Evolutionary conservation across 37 sponge, comb jelly and placozoan species (phyloP).

Genomic region (Beroe ovata): DNA sequence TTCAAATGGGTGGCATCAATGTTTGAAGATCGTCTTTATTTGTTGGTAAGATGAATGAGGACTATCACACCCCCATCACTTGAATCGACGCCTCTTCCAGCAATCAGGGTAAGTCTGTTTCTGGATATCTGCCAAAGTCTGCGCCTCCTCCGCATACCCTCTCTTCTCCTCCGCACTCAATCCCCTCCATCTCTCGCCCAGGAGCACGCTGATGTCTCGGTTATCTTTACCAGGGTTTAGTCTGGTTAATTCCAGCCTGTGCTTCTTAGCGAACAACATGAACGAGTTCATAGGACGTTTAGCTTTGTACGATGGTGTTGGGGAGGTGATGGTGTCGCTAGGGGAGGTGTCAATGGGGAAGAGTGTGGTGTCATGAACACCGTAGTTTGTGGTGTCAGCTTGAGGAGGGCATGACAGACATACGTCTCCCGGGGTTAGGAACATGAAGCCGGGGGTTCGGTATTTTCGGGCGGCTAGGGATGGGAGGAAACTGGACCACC

Average conservation of each 20-base stretch:
- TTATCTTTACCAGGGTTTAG: slow-evolving; percentile 68
- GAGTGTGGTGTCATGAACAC: not conserved
- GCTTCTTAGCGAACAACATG: slow-evolving; percentile 69
- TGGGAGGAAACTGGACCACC: not conserved
- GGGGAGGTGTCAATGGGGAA: not conserved
- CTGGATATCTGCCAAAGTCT: slow-evolving; percentile 45
- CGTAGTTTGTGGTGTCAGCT: not conserved
- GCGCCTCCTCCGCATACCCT: slow-evolving; percentile 54
- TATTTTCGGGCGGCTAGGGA: slow-evolving; percentile 20
- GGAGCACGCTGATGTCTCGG: slow-evolving; percentile 63
- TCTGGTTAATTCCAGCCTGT: slow-evolving; percentile 67
- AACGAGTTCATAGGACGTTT: slow-evolving; percentile 71
- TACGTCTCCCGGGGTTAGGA: not conserved
- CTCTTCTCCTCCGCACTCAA: slow-evolving; percentile 3
- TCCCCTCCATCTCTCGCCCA: slow-evolving; percentile 60
- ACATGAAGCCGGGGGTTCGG: not conserved
- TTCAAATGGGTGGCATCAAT: too few relatives aligned
- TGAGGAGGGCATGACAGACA: not conserved
- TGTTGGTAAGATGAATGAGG: too few relatives aligned
- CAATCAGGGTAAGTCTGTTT: slow-evolving; percentile 63
- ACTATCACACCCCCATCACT: not conserved
- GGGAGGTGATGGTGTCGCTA: not conserved
- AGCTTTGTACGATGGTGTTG: not conserved
- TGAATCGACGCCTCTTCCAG: slow-evolving; percentile 63
- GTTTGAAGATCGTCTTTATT: too few relatives aligned